Conservation (phyloP, 2,888 invertebrate species). For the Xestoiulus laeticollis region DNA sequence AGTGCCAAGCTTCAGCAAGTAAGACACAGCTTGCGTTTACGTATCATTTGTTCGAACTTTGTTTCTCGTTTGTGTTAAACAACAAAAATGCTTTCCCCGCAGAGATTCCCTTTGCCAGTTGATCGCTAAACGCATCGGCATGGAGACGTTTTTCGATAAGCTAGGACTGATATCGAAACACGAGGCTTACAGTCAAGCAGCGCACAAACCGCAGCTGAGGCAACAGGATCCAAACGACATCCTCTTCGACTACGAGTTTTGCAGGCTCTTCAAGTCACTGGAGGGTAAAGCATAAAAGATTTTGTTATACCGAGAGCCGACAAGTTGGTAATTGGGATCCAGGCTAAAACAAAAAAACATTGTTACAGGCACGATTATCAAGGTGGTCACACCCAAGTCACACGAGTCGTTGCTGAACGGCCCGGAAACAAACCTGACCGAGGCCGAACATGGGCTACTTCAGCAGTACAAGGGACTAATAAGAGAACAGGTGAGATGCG, state of each 20-base stretch:
- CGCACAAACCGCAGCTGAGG: constrained; percentile 90
- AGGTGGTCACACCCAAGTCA: constrained; percentile 61
- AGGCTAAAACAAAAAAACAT: neutral
- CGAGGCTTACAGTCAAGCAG: constrained; percentile 89
- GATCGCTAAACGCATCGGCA: constrained; percentile 87
- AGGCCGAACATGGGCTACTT: constrained; percentile 68
- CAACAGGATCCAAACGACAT: constrained; percentile 80
- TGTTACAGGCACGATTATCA: constrained; percentile 63
- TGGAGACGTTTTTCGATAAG: constrained; percentile 86
- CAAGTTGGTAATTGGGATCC: neutral
- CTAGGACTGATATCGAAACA: constrained; percentile 85
- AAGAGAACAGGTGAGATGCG: constrained; percentile 80
- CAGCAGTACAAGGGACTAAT: constrained; percentile 90
- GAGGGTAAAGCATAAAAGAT: constrained; percentile 62
- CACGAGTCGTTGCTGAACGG: constrained; percentile 58
- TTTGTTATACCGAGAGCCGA: too few relatives aligned
- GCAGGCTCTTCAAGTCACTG: constrained; percentile 80
- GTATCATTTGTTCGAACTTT: neutral
- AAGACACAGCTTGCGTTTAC: constrained; percentile 13
- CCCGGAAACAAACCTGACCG: constrained; percentile 63
- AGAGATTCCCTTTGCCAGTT: constrained; percentile 74
- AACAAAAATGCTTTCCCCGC: constrained; percentile 20
- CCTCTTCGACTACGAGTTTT: constrained; percentile 94
- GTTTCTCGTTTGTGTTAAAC: neutral
- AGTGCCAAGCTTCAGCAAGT: constrained; percentile 76